Percentiles rank a stretch among this genome's conserved stretches.
phyloP scores from a whole-genome alignment of 2,113 vertebrate genomes.

The Micronycteris hirsuta region DNA sequence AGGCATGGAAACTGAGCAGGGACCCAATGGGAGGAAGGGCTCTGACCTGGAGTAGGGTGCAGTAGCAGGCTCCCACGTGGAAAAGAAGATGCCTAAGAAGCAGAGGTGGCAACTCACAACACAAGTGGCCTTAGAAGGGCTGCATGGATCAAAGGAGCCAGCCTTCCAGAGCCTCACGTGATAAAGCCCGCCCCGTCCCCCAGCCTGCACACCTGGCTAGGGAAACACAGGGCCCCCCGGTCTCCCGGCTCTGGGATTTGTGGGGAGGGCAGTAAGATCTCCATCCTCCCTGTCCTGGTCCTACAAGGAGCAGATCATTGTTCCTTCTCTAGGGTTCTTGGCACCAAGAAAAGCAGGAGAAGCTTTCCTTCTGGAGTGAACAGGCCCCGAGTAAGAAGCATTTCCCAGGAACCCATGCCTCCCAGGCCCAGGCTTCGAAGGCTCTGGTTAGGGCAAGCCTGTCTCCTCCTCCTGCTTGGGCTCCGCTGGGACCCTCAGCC shows the following conservation, averaged over 20 bases:
- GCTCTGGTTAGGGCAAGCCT: not conserved
- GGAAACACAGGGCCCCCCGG: not conserved
- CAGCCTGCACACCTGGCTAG: not conserved
- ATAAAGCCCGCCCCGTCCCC: not conserved
- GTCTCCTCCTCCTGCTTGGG: not conserved
- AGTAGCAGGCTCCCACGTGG: not conserved
- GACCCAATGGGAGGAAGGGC: not conserved
- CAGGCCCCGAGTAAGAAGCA: not conserved
- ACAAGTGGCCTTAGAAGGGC: not conserved
- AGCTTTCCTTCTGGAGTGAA: not conserved
- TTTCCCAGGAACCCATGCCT: not conserved
- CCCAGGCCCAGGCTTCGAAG: not conserved
- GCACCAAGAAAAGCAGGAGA: not conserved
- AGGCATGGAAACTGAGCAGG: not conserved
- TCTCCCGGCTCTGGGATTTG: not conserved
- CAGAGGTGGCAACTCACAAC: not conserved
- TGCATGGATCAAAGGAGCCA: not conserved
- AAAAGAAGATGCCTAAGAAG: not conserved
- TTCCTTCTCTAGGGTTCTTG: not conserved
- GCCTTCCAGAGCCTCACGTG: not conserved
- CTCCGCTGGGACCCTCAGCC: not conserved
- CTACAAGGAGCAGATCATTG: not conserved
- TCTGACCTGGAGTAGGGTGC: not conserved
- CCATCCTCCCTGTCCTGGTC: not conserved
- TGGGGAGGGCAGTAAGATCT: not conserved